Evolutionary conservation across 1,140 invertebrate genomes (phyloP).

Genomic region (Caenorhabditis latens): DNA sequence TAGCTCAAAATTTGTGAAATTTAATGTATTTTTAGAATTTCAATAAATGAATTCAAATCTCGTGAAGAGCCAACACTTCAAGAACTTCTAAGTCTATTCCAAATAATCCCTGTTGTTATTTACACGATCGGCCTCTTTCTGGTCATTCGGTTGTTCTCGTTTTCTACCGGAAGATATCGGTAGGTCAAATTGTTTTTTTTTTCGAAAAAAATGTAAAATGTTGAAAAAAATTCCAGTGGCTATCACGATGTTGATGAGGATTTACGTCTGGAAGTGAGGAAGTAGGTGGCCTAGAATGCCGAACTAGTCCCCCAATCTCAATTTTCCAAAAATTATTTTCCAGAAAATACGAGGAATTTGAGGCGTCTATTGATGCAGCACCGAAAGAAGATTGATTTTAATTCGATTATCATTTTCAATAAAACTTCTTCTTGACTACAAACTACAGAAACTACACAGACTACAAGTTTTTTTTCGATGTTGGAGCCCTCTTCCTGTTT

Average conservation of each 20-base stretch:
- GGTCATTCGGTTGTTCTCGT: not conserved
- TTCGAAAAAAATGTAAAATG: not conserved
- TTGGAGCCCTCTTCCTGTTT: too few species aligned
- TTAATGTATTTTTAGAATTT: not conserved
- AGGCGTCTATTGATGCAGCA: not conserved
- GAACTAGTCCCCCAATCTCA: too few species aligned
- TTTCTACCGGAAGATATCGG: conserved; percentile 12
- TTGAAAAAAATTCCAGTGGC: not conserved
- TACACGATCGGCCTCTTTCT: conserved; percentile 12
- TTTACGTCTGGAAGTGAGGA: not conserved
- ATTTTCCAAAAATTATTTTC: not conserved
- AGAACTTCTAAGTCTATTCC: not conserved
- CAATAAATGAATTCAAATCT: not conserved
- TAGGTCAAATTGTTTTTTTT: conserved; percentile 1
- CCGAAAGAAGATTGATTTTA: not conserved
- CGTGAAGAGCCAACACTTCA: not conserved
- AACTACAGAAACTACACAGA: not conserved
- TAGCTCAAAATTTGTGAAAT: too few species aligned
- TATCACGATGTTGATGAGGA: conserved; percentile 34
- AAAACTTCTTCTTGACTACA: too few species aligned
- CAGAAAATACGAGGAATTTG: conserved; percentile 6
- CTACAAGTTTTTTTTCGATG: not conserved
- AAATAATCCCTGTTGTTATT: not conserved
- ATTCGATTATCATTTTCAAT: too few species aligned
- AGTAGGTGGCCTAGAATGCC: not conserved